phyloP scores from a whole-genome alignment of 2,888 invertebrate species.

The Rutpela maculata region DNA sequence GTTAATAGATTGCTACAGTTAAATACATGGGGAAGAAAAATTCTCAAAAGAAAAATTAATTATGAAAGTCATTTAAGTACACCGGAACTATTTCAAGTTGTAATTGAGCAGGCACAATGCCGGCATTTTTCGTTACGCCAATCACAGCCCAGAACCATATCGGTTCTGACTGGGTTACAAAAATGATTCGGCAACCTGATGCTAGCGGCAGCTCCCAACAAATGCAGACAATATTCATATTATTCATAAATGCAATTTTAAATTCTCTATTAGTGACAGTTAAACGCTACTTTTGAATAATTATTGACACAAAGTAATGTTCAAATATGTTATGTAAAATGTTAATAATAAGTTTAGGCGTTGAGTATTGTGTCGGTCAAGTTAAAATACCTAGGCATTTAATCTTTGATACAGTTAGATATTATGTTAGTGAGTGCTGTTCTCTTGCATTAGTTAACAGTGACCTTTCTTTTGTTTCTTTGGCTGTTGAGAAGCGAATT shows the following conservation, averaged over 20 bases:
- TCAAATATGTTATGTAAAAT: no score
- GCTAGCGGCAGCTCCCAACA: not conserved
- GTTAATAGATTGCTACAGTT: no score
- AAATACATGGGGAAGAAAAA: no score
- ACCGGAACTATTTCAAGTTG: conserved; percentile 6
- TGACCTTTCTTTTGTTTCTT: not conserved
- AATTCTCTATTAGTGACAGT: not conserved
- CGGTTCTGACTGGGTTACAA: not conserved
- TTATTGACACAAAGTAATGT: not conserved
- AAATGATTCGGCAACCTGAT: conserved; percentile 9
- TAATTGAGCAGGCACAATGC: not conserved
- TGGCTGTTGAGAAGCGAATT: not conserved
- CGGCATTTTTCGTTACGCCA: conserved; percentile 9
- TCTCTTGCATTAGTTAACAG: not conserved
- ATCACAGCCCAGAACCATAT: not conserved
- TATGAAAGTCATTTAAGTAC: not conserved
- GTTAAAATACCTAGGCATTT: no score
- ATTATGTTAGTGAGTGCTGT: not conserved
- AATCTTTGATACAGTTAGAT: not conserved
- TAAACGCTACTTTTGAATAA: not conserved
- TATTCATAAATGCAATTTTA: not conserved
- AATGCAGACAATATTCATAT: not conserved
- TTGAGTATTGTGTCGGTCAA: not conserved
- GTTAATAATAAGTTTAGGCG: no score
- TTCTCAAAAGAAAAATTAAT: no score